Conservation (phyloP, 2,888 invertebrate species). For the Nomada flava region DNA sequence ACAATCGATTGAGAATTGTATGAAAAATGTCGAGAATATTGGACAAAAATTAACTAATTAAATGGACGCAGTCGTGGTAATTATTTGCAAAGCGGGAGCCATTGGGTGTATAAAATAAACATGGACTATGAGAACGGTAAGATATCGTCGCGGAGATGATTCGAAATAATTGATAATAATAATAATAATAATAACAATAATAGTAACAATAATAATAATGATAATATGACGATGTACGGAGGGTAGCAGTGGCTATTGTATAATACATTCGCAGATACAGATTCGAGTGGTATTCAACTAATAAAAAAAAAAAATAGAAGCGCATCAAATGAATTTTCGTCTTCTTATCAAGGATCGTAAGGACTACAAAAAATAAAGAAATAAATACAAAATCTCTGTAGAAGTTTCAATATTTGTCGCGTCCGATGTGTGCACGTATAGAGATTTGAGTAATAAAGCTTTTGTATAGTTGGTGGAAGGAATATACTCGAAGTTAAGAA, state of each 20-base stretch:
- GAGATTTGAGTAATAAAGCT: constrained; percentile 22
- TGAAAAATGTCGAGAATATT: background rate
- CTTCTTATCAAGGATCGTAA: background rate
- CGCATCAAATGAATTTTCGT: constrained; percentile 8
- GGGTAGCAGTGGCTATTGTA: constrained; percentile 32
- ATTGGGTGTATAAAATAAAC: constrained; percentile 34
- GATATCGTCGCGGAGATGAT: background rate
- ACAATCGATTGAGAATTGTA: background rate
- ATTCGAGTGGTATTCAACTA: constrained; percentile 26
- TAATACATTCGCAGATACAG: constrained; percentile 32
- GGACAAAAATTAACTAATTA: background rate
- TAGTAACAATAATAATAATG: background rate
- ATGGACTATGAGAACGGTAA: background rate
- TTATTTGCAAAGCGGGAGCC: constrained; percentile 59
- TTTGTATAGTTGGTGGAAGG: background rate
- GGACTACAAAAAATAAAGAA: background rate
- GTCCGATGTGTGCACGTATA: constrained; percentile 38
- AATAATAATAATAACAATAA: background rate
- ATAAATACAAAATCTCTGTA: constrained; percentile 24
- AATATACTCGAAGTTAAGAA: background rate
- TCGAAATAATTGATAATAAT: constrained; percentile 7
- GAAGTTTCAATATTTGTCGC: constrained; percentile 34
- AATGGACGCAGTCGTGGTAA: constrained; percentile 44
- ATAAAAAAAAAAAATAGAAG: constrained; percentile 2
- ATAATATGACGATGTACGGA: background rate